phyloP scores from a whole-genome alignment of 2,888 invertebrate genomes.

The Sympetrum striolatum region DNA sequence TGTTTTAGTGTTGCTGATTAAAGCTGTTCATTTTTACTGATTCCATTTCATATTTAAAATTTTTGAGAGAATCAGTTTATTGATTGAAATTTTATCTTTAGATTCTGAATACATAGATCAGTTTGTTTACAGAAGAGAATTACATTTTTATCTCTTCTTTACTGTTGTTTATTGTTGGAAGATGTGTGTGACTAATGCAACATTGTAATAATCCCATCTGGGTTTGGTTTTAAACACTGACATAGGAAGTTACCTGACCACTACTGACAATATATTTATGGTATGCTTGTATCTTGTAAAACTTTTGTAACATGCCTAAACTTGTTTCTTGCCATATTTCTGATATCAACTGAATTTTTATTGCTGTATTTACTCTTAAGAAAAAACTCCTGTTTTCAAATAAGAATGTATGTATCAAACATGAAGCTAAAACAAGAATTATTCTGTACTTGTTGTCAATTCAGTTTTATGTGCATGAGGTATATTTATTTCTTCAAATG shows the following conservation, averaged over 20 bases:
- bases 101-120: no score
- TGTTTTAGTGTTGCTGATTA: no score
- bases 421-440: constrained; percentile 6
- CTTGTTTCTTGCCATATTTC: constrained; percentile 41
- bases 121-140: neutral
- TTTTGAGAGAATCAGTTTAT: no score
- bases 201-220: neutral
- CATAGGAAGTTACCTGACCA: constrained; percentile 31
- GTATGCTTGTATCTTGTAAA: constrained; percentile 37
- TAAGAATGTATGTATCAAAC: neutral
- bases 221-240: neutral
- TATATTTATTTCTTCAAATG: neutral
- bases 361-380: neutral
- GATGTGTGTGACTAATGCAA: neutral
- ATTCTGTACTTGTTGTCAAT: constrained; percentile 8
- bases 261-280: constrained; percentile 42
- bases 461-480: constrained; percentile 17
- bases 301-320: constrained; percentile 38
- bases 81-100: no score
- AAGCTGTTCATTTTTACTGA: no score
- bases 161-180: neutral
- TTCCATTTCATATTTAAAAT: no score
- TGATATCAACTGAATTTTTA: constrained; percentile 25
- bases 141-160: neutral
- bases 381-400: neutral